Conservation (phyloP, 2,888 invertebrate species). For the Baccha elongata region DNA sequence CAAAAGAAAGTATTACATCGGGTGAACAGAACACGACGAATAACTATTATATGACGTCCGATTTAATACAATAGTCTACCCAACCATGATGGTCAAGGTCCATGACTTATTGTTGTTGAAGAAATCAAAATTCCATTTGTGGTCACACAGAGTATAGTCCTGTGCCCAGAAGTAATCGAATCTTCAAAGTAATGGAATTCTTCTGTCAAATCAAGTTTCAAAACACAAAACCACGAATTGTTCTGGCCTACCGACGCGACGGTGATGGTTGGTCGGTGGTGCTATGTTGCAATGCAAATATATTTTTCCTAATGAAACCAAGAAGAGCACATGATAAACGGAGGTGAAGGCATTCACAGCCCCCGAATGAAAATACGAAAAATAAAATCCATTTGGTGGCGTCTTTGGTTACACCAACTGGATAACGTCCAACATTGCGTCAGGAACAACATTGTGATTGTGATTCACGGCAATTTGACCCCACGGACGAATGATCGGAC, state of each 20-base stretch:
- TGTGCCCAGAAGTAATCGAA: slow-evolving; percentile 66
- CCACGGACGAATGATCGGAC: slow-evolving; percentile 1
- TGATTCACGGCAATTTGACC: slow-evolving; percentile 44
- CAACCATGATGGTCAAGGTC: slow-evolving; percentile 60
- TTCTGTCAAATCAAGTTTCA: slow-evolving; percentile 57
- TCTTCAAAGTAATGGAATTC: slow-evolving; percentile 67
- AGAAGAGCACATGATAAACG: slow-evolving; percentile 24
- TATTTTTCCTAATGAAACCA: slow-evolving; percentile 54
- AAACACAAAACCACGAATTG: slow-evolving; percentile 58
- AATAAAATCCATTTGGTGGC: slow-evolving; percentile 49
- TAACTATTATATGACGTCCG: no score
- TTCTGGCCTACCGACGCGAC: slow-evolving; percentile 1
- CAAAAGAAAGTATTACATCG: slow-evolving; percentile 53
- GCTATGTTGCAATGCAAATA: slow-evolving; percentile 18
- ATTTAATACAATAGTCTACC: slow-evolving; percentile 5
- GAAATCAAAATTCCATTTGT: slow-evolving; percentile 65
- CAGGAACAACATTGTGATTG: slow-evolving; percentile 54
- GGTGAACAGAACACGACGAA: neutral
- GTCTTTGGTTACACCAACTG: slow-evolving; percentile 26
- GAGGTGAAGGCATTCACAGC: slow-evolving; percentile 27
- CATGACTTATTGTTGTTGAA: slow-evolving; percentile 47
- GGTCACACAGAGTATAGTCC: slow-evolving; percentile 43
- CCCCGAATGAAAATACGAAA: slow-evolving; percentile 9
- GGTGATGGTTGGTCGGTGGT: neutral
- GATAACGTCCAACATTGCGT: slow-evolving; percentile 28